A percentile compares a stretch with the other conserved stretches of the same genome.
Evolutionary conservation across 2,888 invertebrate species (phyloP).

Genomic region (Tetropium fuscum): DNA sequence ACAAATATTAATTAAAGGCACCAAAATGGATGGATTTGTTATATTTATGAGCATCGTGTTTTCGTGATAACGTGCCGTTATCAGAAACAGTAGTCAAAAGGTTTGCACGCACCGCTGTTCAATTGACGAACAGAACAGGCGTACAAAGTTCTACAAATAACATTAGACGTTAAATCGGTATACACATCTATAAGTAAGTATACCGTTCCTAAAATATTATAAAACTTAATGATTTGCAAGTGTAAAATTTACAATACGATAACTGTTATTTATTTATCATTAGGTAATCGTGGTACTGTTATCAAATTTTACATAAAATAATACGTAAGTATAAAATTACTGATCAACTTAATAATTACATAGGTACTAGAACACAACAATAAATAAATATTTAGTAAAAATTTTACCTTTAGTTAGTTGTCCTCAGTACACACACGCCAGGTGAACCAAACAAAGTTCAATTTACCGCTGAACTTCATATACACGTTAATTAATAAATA

Average conservation of each 20-base stretch:
- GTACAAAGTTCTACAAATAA: constrained; percentile 45
- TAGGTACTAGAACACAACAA: constrained; percentile 47
- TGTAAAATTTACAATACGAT: constrained; percentile 32
- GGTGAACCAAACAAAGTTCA: constrained; percentile 21
- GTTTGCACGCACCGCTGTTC: constrained; percentile 43
- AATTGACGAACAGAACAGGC: constrained; percentile 45
- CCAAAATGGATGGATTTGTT: constrained; percentile 66
- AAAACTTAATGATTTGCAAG: constrained; percentile 34
- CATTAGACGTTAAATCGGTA: constrained; percentile 41
- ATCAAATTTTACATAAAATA: constrained; percentile 45
- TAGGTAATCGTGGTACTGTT: constrained; percentile 32
- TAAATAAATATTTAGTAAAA: constrained; percentile 51
- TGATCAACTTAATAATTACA: constrained; percentile 29
- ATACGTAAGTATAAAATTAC: constrained; percentile 30
- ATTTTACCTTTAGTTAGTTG: constrained; percentile 31
- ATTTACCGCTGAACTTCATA: constrained; percentile 25
- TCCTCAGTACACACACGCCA: constrained; percentile 41
- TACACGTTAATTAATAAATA: neutral
- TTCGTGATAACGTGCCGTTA: constrained; percentile 52
- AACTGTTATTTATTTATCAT: constrained; percentile 28
- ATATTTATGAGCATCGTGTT: constrained; percentile 61
- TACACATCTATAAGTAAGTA: constrained; percentile 37
- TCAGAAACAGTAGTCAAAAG: constrained; percentile 51
- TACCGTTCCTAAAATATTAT: constrained; percentile 36
- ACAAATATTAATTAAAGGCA: constrained; percentile 61